phyloP scores from a whole-genome alignment of 2,797 vertebrate species.

The Leptatherina wallacei region DNA sequence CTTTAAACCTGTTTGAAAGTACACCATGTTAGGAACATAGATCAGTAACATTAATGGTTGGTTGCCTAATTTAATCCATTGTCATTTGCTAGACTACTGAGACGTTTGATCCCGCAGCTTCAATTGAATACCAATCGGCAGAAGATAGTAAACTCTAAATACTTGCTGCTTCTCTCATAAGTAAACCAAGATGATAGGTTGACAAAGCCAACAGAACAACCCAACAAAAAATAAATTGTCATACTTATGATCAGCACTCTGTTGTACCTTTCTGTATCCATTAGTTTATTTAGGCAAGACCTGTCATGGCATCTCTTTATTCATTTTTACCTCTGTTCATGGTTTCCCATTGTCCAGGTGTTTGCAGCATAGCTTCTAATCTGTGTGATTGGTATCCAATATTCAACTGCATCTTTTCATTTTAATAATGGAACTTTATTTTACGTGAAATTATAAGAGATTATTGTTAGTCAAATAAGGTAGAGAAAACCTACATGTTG shows the following conservation, averaged over 20 bases:
- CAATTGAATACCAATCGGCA: conserved; percentile 1
- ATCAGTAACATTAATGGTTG: conserved; percentile 2
- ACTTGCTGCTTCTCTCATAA: neutral
- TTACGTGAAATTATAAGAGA: neutral
- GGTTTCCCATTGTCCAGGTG: neutral
- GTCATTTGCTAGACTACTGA: conserved; percentile 8
- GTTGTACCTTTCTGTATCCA: neutral
- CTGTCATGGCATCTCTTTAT: neutral
- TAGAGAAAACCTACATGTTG: neutral
- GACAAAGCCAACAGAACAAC: neutral
- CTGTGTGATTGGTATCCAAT: neutral
- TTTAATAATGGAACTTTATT: neutral
- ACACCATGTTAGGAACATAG: neutral
- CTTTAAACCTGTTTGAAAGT: neutral
- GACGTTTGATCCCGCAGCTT: conserved; percentile 14
- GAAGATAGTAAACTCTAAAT: neutral
- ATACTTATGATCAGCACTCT: neutral
- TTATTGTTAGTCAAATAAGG: conserved; percentile 2
- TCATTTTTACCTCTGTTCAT: neutral
- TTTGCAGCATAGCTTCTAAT: neutral
- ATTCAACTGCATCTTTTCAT: neutral
- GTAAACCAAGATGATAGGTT: neutral
- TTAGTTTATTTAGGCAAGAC: neutral
- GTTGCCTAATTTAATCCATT: conserved; percentile 3
- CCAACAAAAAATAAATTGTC: neutral